Base-by-base conservation (phyloP, 2,888 invertebrate species). In the Tenthredo amoena region DNA sequence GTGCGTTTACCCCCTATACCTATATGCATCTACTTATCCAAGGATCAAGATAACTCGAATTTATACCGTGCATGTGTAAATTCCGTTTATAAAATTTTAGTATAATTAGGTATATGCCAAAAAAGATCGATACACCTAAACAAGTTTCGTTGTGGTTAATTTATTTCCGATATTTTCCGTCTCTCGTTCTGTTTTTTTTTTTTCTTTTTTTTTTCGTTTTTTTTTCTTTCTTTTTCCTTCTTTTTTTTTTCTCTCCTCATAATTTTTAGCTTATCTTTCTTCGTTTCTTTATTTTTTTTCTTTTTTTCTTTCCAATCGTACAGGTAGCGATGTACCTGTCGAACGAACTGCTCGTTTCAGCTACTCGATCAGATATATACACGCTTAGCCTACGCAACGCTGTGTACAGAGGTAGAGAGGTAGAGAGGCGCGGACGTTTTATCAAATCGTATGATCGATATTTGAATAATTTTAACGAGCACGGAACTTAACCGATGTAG, bases 381-480 rank as follows among this genome's bases (percentile, higher is more conserved):
- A 76, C 47, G 47, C 62, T 21, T 15, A n/a, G 47, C 71, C 71
- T 71, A 71, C 71, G 47, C 26, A 62, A 21, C 62, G 68, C 34
- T 31, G 15, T 26, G 15, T 31, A 65, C 31, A n/a, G 31, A 31
- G 18, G 12, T 72, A 21, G n/a, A 21, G 58, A 1, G 15, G 26
- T 15, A 55, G 77, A 77, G 50, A 77, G 50, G 81, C 77, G 77
- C 12, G 58, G 62, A 81, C 62, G 81, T 77, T 50, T 81, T 81
- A 81, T 81, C 81, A 26, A 81, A 62, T 62, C 21, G 58, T 81
- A 40, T 26, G 58, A 81, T 81, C 81, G 26, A 62, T 81, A 81
- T 81, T 81, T 81, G 81, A 81, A 81, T 81, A 62, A 81, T 81
- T 81, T 81, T 81, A 81, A 81, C 81, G 81, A 81, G 81, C 62